Conservation (phyloP, 2,888 invertebrate genomes). For the Hirtodrosophila cameraria region DNA sequence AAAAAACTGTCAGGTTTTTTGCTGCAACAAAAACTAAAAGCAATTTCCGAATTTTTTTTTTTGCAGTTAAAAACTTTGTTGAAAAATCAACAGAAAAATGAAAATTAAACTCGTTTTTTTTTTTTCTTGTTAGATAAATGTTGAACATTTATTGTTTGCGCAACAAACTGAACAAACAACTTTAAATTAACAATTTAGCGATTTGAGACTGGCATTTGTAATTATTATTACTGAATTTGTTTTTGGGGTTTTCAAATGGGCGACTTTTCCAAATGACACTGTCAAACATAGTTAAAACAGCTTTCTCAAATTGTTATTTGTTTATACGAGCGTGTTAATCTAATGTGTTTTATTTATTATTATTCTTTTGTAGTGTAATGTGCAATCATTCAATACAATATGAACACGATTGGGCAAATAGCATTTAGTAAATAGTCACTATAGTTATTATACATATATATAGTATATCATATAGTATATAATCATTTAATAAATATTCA, state of each 20-base stretch:
- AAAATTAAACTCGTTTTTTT: constrained; percentile 41
- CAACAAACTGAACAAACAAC: constrained; percentile 55
- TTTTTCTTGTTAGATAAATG: constrained; percentile 42
- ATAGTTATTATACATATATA: constrained; percentile 61
- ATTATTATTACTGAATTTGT: constrained; percentile 1
- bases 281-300: not conserved
- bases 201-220: constrained; percentile 23
- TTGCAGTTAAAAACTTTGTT: constrained; percentile 4
- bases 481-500: constrained; percentile 63
- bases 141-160: constrained; percentile 49
- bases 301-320: not conserved
- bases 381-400: constrained; percentile 64
- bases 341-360: constrained; percentile 27
- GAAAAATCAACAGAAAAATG: constrained; percentile 22
- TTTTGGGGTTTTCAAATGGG: constrained; percentile 20
- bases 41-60: constrained; percentile 17
- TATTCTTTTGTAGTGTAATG: constrained; percentile 31
- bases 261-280: constrained; percentile 21
- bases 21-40: not conserved
- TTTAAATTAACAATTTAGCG: constrained; percentile 43
- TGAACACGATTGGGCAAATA: constrained; percentile 70
- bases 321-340: constrained; percentile 11
- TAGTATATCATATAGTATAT: constrained; percentile 23
- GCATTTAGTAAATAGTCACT: constrained; percentile 68
- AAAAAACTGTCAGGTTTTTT: not conserved